Conservation (phyloP, 2,113 vertebrate genomes). For the Anguilla rostrata region DNA sequence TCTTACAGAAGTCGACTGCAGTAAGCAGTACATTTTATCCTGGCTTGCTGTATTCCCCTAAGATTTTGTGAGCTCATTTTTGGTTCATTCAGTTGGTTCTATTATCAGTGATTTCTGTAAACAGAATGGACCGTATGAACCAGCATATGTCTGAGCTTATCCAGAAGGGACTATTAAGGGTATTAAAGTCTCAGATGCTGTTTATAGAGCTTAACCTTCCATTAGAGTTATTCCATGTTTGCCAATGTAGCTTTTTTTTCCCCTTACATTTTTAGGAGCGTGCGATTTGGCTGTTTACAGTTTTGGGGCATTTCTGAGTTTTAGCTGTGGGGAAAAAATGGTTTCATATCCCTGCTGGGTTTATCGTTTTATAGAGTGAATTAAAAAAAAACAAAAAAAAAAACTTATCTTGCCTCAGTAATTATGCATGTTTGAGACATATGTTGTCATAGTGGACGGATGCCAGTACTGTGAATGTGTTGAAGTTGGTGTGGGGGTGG, state of each 20-base stretch:
- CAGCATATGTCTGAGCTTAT: not conserved
- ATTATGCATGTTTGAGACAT: slow-evolving; percentile 4
- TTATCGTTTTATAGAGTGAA: slow-evolving; percentile 16
- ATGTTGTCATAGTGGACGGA: slow-evolving; percentile 4
- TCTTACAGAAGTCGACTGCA: not conserved
- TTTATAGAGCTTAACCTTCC: not conserved
- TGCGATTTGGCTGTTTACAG: not conserved
- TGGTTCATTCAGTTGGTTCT: not conserved
- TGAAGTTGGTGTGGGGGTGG: not conserved
- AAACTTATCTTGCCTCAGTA: slow-evolving; percentile 12
- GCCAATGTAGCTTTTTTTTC: not conserved
- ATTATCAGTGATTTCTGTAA: not conserved
- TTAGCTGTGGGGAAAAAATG: not conserved
- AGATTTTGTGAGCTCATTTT: not conserved
- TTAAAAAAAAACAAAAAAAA: not conserved
- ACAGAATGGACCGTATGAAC: not conserved
- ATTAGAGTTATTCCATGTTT: not conserved
- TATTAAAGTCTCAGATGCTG: slow-evolving; percentile 3
- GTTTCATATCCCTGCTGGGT: slow-evolving; percentile 9
- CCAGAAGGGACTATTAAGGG: not conserved
- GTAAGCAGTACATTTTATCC: not conserved
- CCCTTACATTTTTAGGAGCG: not conserved
- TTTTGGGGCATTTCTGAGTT: not conserved
- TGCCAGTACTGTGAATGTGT: not conserved
- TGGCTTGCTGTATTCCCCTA: not conserved